Evolutionary conservation across 1,140 invertebrate species (phyloP).

Genomic region (Choristoneura fumiferana): DNA sequence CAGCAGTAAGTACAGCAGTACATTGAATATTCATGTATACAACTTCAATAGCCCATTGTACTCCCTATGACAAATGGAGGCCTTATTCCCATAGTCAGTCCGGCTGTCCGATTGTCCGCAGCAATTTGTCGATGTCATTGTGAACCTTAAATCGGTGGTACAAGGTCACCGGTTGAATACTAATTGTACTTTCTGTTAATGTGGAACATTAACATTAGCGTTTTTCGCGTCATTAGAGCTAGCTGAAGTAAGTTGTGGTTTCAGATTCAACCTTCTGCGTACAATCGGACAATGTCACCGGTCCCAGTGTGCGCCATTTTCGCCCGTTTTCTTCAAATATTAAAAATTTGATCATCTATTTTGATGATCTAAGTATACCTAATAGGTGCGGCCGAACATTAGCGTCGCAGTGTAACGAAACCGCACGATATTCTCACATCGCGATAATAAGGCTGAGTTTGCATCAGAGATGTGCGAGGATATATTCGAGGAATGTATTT

Average conservation of each 20-base stretch:
- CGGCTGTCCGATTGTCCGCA: constrained; percentile 15
- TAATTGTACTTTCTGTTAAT: constrained; percentile 1
- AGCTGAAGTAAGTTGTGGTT: neutral
- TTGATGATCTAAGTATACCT: too few species aligned
- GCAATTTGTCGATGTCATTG: constrained; percentile 17
- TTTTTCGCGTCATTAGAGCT: neutral
- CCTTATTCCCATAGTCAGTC: constrained; percentile 35
- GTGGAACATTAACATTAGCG: constrained; percentile 9
- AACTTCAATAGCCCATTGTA: constrained; percentile 36
- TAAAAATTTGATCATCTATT: too few species aligned
- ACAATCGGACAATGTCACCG: too few species aligned
- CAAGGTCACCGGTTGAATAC: constrained; percentile 4
- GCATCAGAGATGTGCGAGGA: too few species aligned
- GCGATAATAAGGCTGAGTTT: too few species aligned
- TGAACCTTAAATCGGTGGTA: neutral
- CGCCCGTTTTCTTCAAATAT: too few species aligned
- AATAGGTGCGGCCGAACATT: too few species aligned
- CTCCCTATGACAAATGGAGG: constrained; percentile 44
- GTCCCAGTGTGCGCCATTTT: too few species aligned
- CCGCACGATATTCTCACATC: too few species aligned
- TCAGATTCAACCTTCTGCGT: too few species aligned
- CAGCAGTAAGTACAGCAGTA: neutral
- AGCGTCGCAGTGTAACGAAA: too few species aligned
- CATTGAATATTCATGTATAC: constrained; percentile 35
- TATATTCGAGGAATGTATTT: too few species aligned